These are phyloP conservation scores for Diceros bicornis DNA, from an alignment of 2,797 vertebrate genomes.

Conservation along the genomic window DNA sequence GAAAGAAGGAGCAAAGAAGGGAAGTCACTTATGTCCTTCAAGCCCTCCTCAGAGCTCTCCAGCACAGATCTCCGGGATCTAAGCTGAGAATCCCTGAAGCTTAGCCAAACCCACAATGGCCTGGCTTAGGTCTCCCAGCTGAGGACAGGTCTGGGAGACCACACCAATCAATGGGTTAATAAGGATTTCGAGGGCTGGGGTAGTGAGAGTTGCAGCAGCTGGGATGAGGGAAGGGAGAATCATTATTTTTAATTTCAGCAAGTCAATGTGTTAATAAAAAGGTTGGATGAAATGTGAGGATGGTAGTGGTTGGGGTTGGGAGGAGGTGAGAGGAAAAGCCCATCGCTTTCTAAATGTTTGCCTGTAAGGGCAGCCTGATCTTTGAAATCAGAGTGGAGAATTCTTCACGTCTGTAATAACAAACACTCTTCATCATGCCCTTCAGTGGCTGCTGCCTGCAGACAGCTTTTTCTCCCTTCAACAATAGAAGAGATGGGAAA, in stretches of 20 bases:
- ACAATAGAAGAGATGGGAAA: conserved; percentile 89
- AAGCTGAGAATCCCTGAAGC: conserved; percentile 4
- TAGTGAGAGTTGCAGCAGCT: conserved; percentile 80
- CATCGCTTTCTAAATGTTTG: conserved; percentile 63
- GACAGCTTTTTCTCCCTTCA: conserved; percentile 85
- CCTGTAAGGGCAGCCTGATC: conserved; percentile 66
- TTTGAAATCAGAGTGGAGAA: conserved; percentile 83
- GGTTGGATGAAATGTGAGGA: neutral
- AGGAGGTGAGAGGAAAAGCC: conserved; percentile 59
- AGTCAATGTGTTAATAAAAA: conserved; percentile 86
- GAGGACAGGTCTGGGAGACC: conserved; percentile 55
- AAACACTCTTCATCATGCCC: conserved; percentile 87
- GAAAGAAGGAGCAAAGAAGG: neutral
- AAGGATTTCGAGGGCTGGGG: conserved; percentile 65
- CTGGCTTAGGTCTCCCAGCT: neutral
- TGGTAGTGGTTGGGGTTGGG: conserved; percentile 1
- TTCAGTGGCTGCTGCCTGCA: conserved; percentile 82
- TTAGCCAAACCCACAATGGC: neutral
- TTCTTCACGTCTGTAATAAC: conserved; percentile 85
- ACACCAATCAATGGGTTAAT: conserved; percentile 86
- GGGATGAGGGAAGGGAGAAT: conserved; percentile 79
- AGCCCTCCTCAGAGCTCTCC: neutral
- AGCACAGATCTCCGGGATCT: neutral
- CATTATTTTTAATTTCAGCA: conserved; percentile 90
- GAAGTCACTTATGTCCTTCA: neutral